Evolutionary conservation across 1,140 invertebrate species (phyloP).

Genomic region (Periplaneta americana): DNA sequence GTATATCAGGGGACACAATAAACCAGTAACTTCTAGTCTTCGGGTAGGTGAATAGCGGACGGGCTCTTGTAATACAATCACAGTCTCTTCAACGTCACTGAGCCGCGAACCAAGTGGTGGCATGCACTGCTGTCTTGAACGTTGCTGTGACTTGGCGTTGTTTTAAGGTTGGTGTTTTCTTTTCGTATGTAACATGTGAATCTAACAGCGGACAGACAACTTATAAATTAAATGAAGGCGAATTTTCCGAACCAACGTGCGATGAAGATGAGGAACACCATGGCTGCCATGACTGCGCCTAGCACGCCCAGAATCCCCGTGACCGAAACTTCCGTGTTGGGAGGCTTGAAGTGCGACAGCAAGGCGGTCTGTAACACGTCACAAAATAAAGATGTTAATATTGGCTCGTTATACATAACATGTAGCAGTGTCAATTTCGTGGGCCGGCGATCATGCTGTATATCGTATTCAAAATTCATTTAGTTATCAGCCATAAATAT

Average conservation of each 20-base stretch:
- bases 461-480: neutral
- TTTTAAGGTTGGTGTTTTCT: too few relatives aligned
- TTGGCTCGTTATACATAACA: neutral
- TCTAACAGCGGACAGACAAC: too few relatives aligned
- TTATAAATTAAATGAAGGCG: neutral
- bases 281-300: slow-evolving; percentile 13
- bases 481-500: too few relatives aligned
- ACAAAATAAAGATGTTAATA: neutral
- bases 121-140: too few relatives aligned
- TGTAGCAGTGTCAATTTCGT: neutral
- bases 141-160: too few relatives aligned
- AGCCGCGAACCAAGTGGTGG: too few relatives aligned
- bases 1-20: too few relatives aligned
- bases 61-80: too few relatives aligned
- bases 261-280: neutral
- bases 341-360: slow-evolving; percentile 21
- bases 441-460: neutral
- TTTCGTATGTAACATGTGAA: too few relatives aligned
- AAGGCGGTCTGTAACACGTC: slow-evolving; percentile 21
- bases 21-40: too few relatives aligned
- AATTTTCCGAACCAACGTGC: slow-evolving; percentile 16
- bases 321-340: slow-evolving; percentile 19
- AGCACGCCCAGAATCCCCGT: slow-evolving; percentile 14
- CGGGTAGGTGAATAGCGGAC: too few relatives aligned
- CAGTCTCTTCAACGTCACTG: too few relatives aligned